A percentile compares a stretch with the other conserved stretches of the same genome.
Evolutionary conservation across 2,113 vertebrate genomes (phyloP).

Genomic region (Circaetus gallicus): DNA sequence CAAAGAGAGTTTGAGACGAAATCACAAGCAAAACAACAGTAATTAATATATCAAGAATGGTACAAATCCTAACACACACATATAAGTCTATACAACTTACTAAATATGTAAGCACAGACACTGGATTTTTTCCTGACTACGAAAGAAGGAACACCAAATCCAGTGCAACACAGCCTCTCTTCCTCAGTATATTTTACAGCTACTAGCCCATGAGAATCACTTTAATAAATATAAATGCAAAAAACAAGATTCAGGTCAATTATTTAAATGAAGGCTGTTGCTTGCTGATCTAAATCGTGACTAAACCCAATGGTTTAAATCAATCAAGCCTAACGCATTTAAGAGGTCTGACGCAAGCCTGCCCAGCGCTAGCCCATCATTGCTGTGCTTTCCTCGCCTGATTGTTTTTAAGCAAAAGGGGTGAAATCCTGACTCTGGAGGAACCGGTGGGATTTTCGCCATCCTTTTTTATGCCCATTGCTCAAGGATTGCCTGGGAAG

Average conservation of each 20-base stretch:
- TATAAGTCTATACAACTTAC: neutral
- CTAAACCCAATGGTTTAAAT: neutral
- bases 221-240: conserved; percentile 12
- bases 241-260: neutral
- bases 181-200: neutral
- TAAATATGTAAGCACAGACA: neutral
- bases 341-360: neutral
- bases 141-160: neutral
- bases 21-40: neutral
- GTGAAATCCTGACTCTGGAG: neutral
- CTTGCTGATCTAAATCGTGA: neutral
- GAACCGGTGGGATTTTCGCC: neutral
- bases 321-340: neutral
- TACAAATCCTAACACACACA: neutral
- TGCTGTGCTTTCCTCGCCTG: rapidly evolving
- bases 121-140: neutral
- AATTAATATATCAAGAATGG: conserved; percentile 6
- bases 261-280: neutral
- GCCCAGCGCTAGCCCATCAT: neutral
- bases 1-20: neutral
- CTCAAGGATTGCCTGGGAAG: neutral
- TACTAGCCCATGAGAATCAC: neutral
- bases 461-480: neutral
- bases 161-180: neutral
- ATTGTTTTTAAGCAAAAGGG: neutral